Conservation (phyloP, 1,140 invertebrate species). For the Heliconius hermathena region DNA sequence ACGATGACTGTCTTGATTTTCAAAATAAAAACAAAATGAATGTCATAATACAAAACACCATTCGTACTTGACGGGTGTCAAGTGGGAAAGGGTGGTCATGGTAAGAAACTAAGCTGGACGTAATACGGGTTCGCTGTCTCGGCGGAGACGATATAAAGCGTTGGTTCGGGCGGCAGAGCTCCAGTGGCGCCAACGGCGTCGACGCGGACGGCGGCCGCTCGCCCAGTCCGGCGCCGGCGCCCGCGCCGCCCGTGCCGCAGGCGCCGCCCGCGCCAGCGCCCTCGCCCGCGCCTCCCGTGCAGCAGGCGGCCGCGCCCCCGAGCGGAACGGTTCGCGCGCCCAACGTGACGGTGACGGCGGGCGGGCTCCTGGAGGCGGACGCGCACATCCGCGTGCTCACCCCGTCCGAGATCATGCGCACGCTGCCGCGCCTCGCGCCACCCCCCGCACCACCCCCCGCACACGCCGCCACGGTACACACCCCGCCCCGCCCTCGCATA, state of each 20-base stretch:
- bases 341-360: constrained; percentile 84
- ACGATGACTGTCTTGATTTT: constrained; percentile 23
- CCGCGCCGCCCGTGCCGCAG: constrained; percentile 27
- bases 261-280: constrained; percentile 25
- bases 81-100: constrained; percentile 9
- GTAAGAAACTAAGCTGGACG: constrained; percentile 23
- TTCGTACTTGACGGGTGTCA: no score
- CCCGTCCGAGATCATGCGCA: constrained; percentile 93
- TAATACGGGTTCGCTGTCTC: not conserved
- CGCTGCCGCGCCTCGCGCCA: constrained; percentile 88
- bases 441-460: constrained; percentile 47
- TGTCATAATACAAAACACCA: not conserved
- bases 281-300: constrained; percentile 38
- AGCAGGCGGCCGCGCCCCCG: constrained; percentile 22
- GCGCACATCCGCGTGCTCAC: constrained; percentile 92
- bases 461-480: constrained; percentile 80
- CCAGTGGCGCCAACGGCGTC: constrained; percentile 43
- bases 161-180: constrained; percentile 68
- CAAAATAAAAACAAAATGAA: not conserved
- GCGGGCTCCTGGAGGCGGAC: constrained; percentile 83
- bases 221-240: constrained; percentile 41
- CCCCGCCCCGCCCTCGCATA: constrained; percentile 58
- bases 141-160: constrained; percentile 43
- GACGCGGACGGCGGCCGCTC: constrained; percentile 68
- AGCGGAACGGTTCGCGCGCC: constrained; percentile 74